A percentile compares a stretch with the other conserved stretches of the same genome.
Conservation (phyloP, 2,113 vertebrate genomes). For the Dermatemys mawii region DNA sequence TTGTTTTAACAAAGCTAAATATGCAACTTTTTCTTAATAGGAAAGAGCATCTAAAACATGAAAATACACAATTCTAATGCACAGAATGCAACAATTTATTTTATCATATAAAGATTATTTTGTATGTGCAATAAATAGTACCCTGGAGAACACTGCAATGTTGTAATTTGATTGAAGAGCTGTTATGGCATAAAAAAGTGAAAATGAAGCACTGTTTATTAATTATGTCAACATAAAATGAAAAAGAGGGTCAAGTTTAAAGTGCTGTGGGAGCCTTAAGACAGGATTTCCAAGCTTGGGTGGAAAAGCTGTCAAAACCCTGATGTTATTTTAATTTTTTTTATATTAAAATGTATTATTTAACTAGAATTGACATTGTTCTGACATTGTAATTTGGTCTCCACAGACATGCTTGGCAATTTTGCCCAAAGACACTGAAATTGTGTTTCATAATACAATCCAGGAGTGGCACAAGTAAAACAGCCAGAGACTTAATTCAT, state of each 20-base stretch:
- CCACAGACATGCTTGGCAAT: slow-evolving; percentile 17
- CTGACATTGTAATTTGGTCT: slow-evolving; percentile 60
- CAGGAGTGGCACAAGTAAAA: slow-evolving; percentile 57
- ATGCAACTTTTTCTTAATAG: background rate
- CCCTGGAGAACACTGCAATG: background rate
- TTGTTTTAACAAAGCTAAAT: background rate
- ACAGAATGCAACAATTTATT: background rate
- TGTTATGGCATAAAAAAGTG: background rate
- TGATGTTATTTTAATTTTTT: slow-evolving; percentile 51
- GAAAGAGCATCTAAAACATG: background rate
- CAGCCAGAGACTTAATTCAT: slow-evolving; percentile 53
- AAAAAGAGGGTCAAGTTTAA: background rate
- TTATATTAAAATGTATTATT: slow-evolving; percentile 22
- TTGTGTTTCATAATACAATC: slow-evolving; percentile 50
- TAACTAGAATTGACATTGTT: slow-evolving; percentile 56
- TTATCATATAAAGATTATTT: background rate
- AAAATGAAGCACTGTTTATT: slow-evolving; percentile 6
- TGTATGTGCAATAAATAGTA: slow-evolving; percentile 16
- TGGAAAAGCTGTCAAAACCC: slow-evolving; percentile 26
- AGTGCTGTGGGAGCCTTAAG: background rate
- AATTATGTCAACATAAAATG: background rate
- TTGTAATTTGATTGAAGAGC: background rate
- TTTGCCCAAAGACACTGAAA: slow-evolving; percentile 55
- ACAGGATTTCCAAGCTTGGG: background rate
- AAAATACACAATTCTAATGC: background rate